Base-by-base conservation (phyloP, 2,113 vertebrate species). In the Lepisosteus osseus region DNA sequence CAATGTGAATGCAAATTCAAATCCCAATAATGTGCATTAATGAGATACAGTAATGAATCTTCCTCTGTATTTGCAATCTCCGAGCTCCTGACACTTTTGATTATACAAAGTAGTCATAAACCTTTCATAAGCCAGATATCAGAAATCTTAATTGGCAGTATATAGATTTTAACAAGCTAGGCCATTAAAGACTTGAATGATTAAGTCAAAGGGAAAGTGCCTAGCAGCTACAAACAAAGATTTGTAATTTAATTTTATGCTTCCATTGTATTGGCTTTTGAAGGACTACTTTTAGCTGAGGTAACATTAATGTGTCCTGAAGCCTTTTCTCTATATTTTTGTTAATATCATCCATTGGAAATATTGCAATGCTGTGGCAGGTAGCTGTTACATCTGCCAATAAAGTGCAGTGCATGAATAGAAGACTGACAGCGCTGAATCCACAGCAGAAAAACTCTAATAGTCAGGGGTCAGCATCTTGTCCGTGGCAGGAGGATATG, bases 61-160 rank as follows among this genome's bases (percentile, higher is more conserved):
- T 69, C n/a, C 55, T 17, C 12, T 45, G 56, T 14, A 29, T n/a
- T 61, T 70, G 56, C 41, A 17, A 71, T 71, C 69, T 71, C 12
- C 2, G 7, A 29, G 57, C 42, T 4, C 14, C 41, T 71, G 67
- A 68, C 67, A 69, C 68, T 42, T 69, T 29, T 65, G 62, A 65
- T 62, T 71, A 63, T 71, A 62, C 43, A 71, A 51, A 62, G 69
- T 63, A 45, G 57, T 47, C 69, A 62, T 40, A 71, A 71, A 71
- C 57, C 42, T 3, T 51, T 70, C 56, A 61, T 45, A 70, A 61
- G 56, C 57, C 69, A 4, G n/a, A 51, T 62, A 45, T 63, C 42
- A 71, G 67, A 51, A 68, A 68, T 68, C 15, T 15, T 68, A 68
- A 54, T 7, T 65, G 62, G 45, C 45, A 68, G 15, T 17, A 54